Percentiles rank a stretch among this genome's conserved stretches.
Evolutionary conservation across 2,888 invertebrate genomes (phyloP).

Genomic region (Lepidocyrtoides sp.): DNA sequence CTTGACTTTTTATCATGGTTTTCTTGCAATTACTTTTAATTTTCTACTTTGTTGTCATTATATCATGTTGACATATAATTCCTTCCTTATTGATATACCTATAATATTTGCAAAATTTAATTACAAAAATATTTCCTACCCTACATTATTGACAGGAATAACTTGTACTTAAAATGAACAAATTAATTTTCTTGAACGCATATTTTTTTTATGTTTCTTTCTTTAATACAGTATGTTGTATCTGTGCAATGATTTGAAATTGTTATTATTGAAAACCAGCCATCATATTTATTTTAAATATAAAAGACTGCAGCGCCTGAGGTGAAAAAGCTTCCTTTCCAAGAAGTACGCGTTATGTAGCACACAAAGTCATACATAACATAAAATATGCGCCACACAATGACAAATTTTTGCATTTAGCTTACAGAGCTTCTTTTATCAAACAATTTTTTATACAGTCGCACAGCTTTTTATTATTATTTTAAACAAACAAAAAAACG

Average conservation of each 20-base stretch:
- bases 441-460: background rate
- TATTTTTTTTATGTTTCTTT: conserved; percentile 17
- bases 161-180: no score
- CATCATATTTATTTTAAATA: no score
- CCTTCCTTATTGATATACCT: background rate
- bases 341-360: background rate
- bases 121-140: background rate
- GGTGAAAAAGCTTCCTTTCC: background rate
- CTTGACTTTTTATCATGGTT: background rate
- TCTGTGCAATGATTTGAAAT: background rate
- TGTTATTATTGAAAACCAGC: no score
- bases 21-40: background rate
- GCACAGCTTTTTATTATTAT: no score
- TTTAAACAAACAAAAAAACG: conserved; percentile 33
- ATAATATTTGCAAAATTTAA: background rate
- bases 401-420: conserved; percentile 1
- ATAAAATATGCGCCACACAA: background rate
- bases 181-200: no score
- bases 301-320: background rate
- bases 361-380: background rate
- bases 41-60: background rate
- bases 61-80: background rate
- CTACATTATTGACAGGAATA: background rate
- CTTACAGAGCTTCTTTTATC: background rate
- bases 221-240: background rate